phyloP scores from a whole-genome alignment of 1,140 invertebrate species.

The Anastatus disparis region DNA sequence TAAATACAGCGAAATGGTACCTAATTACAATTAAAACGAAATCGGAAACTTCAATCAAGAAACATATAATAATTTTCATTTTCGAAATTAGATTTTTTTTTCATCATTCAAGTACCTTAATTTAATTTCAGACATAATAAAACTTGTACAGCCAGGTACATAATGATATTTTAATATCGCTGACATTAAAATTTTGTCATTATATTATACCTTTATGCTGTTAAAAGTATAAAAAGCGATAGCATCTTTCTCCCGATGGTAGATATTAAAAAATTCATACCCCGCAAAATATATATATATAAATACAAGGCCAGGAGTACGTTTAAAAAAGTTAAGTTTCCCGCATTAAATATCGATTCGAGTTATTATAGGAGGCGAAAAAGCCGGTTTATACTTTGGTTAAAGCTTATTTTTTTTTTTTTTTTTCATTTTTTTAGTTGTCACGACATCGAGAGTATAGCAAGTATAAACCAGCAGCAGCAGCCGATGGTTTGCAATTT shows the following conservation, averaged over 20 bases:
- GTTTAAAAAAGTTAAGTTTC: constrained; percentile 16
- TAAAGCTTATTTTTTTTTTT: neutral
- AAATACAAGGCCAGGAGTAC: constrained; percentile 6
- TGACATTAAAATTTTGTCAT: too few relatives aligned
- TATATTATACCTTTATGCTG: too few relatives aligned
- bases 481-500: constrained; percentile 12
- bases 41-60: too few relatives aligned
- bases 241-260: constrained; percentile 2
- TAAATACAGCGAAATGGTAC: too few relatives aligned
- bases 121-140: neutral
- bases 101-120: neutral
- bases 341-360: constrained; percentile 29
- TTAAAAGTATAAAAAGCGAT: too few relatives aligned
- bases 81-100: neutral
- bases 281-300: constrained; percentile 9
- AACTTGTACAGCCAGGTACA: neutral
- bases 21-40: too few relatives aligned
- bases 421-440: too few relatives aligned
- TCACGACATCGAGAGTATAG: constrained; percentile 1
- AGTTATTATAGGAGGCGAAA: constrained; percentile 14
- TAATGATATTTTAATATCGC: constrained; percentile 12
- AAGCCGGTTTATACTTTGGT: constrained; percentile 1
- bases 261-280: constrained; percentile 18
- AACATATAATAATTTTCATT: too few relatives aligned
- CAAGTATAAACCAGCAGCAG: too few relatives aligned